Evolutionary conservation across 2,797 vertebrate genomes (phyloP).

Genomic region (Galaxias olidus): DNA sequence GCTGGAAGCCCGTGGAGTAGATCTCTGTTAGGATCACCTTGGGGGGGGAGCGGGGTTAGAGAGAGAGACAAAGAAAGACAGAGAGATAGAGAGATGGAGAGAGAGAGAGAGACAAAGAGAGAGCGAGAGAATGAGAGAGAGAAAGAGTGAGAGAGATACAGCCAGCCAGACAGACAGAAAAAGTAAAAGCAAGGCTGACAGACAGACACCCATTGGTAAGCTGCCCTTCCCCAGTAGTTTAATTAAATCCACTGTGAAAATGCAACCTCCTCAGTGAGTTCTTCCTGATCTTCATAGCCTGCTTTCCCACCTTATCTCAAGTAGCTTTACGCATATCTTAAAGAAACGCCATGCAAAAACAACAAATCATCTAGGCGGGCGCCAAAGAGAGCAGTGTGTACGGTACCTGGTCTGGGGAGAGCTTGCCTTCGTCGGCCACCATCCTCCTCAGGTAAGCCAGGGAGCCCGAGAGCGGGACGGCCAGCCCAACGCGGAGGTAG

Average conservation of each 20-base stretch:
- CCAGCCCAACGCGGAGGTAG: conserved; percentile 79
- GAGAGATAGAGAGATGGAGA: conserved; percentile 1
- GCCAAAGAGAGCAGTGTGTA: background rate
- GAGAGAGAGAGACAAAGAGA: conserved; percentile 12
- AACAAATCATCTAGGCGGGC: background rate
- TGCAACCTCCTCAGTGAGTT: too few relatives aligned
- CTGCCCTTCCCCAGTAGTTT: too few relatives aligned
- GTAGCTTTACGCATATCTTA: too few relatives aligned
- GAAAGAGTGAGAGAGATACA: background rate
- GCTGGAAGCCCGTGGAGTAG: conserved; percentile 85
- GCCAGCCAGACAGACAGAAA: background rate
- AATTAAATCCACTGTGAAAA: too few relatives aligned
- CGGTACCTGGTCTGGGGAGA: conserved; percentile 79
- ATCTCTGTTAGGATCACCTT: conserved; percentile 93
- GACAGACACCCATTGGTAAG: background rate
- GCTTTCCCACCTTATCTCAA: too few relatives aligned
- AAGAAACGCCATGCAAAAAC: too few relatives aligned
- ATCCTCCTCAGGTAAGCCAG: conserved; percentile 77
- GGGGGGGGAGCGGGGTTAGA: background rate
- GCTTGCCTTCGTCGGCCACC: conserved; percentile 78
- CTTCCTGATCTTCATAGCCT: too few relatives aligned
- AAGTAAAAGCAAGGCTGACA: conserved; percentile 24
- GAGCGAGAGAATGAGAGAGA: background rate
- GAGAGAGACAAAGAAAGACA: background rate
- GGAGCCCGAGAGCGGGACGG: conserved; percentile 77